Evolutionary conservation across 2,797 vertebrate genomes (phyloP).

Genomic region (Anas capensis): DNA sequence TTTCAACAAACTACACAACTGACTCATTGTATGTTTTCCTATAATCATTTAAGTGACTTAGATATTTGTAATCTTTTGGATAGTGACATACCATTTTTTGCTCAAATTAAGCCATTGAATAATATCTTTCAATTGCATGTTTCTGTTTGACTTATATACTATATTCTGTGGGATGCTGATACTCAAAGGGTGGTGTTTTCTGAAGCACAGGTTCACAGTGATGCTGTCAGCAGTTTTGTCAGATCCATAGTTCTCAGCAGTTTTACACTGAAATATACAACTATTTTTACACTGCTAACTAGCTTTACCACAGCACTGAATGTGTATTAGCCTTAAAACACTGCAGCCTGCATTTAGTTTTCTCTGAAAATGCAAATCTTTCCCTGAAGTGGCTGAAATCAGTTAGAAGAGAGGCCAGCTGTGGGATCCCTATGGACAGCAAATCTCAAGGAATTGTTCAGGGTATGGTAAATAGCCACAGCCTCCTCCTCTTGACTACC

Average conservation of each 20-base stretch:
- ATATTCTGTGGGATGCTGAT: not conserved
- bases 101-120: not conserved
- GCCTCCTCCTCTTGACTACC: not conserved
- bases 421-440: not conserved
- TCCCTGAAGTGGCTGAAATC: not conserved
- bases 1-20: not conserved
- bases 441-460: not conserved
- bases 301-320: not conserved
- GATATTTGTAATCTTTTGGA: not conserved
- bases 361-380: not conserved
- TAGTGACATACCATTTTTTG: not conserved
- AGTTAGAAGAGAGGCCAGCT: accelerated
- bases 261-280: not conserved
- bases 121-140: not conserved
- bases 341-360: not conserved
- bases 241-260: not conserved
- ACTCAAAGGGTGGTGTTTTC: not conserved
- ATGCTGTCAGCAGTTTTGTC: not conserved
- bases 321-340: accelerated
- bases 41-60: not conserved
- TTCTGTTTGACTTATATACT: not conserved
- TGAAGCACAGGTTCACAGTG: not conserved
- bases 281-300: not conserved
- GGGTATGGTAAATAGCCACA: not conserved
- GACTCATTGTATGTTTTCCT: not conserved